Percentiles rank a stretch among this genome's conserved stretches.
Evolutionary conservation across 2,113 vertebrate genomes (phyloP).

Genomic region (Cyprinodon brontotheroides): DNA sequence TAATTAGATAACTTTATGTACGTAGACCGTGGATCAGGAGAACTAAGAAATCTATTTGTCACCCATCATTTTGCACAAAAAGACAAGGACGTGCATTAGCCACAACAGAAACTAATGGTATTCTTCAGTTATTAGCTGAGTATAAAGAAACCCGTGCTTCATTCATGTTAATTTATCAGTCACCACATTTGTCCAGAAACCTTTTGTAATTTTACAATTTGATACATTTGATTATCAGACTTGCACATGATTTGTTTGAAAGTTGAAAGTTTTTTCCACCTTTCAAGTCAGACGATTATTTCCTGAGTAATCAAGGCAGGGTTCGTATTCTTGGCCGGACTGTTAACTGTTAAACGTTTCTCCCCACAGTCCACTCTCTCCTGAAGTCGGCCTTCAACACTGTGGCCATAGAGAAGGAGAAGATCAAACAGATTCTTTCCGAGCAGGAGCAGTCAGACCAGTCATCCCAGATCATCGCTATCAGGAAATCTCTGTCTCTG

Average conservation of each 20-base stretch:
- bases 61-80: too few species aligned
- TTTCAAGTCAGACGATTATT: not conserved
- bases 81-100: too few species aligned
- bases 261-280: not conserved
- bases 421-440: slow-evolving; percentile 94
- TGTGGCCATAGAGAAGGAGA: slow-evolving; percentile 98
- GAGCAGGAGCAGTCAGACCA: slow-evolving; percentile 92
- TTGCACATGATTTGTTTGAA: not conserved
- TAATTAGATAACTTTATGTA: too few species aligned
- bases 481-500: slow-evolving; percentile 97
- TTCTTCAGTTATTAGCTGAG: too few species aligned
- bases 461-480: slow-evolving; percentile 86
- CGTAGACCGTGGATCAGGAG: too few species aligned
- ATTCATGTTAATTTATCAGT: too few species aligned
- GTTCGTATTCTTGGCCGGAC: not conserved
- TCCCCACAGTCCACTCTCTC: slow-evolving; percentile 89
- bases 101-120: too few species aligned
- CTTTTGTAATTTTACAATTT: too few species aligned
- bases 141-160: too few species aligned
- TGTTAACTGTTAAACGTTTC: slow-evolving; percentile 19
- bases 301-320: not conserved
- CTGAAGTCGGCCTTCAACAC: slow-evolving; percentile 99
- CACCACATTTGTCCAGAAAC: too few species aligned
- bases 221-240: too few species aligned
- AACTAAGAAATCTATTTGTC: too few species aligned